A percentile compares a stretch with the other conserved stretches of the same genome.
These are phyloP conservation scores for Platycercus adscitus DNA, from an alignment of 2,113 vertebrate genomes.

Conservation along the genomic window DNA sequence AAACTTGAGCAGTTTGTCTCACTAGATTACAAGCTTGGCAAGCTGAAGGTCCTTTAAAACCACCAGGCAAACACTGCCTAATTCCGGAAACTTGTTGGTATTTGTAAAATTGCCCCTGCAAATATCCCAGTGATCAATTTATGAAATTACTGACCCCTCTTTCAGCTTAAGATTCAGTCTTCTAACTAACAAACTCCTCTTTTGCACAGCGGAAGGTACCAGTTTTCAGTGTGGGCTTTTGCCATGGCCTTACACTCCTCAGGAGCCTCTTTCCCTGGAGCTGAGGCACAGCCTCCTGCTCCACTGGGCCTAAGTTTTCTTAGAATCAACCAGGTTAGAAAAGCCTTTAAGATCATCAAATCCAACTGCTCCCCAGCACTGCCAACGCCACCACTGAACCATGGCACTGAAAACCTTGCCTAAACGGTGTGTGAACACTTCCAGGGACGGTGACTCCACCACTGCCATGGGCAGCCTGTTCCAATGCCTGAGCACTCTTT, in stretches of 20 bases:
- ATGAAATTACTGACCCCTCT: fast-evolving
- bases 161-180: fast-evolving
- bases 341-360: neutral
- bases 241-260: neutral
- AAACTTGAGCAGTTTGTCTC: neutral
- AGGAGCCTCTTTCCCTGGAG: fast-evolving
- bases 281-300: neutral
- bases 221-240: fast-evolving
- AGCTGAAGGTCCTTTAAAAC: neutral
- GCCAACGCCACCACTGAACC: neutral
- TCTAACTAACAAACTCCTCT: fast-evolving
- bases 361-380: neutral
- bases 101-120: neutral
- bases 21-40: fast-evolving
- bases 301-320: fast-evolving
- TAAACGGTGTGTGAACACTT: neutral
- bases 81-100: neutral
- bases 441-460: neutral
- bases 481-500: neutral
- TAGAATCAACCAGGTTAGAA: neutral
- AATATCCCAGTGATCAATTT: neutral
- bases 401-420: neutral
- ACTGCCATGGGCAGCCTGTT: neutral
- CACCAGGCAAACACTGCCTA: neutral
- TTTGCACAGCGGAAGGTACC: fast-evolving